Percentiles rank a stretch among this genome's conserved stretches.
Evolutionary conservation across 2,797 vertebrate species (phyloP).

Genomic region (Gephyroberyx darwinii): DNA sequence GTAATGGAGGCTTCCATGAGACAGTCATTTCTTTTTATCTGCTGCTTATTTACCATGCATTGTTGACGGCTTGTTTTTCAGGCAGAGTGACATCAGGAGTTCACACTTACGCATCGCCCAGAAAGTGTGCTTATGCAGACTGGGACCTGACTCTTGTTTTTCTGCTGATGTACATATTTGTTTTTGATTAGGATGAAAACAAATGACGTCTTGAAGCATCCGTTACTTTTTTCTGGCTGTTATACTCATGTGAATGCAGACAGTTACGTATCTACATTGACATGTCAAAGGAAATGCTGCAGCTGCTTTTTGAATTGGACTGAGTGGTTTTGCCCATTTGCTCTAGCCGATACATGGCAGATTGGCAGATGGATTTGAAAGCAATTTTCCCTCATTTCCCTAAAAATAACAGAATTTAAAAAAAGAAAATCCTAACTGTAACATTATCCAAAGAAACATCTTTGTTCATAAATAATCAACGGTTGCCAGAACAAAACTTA

Average conservation of each 20-base stretch:
- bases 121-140: constrained; percentile 17
- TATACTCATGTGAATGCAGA: not conserved
- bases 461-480: constrained; percentile 16
- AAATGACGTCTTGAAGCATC: not conserved
- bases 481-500: constrained; percentile 23
- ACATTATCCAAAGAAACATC: constrained; percentile 1
- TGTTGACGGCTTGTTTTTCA: constrained; percentile 21
- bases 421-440: no score
- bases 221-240: not conserved
- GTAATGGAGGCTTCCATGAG: constrained; percentile 47
- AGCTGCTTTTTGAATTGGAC: not conserved
- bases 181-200: constrained; percentile 7
- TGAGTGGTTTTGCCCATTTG: not conserved
- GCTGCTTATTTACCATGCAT: constrained; percentile 47
- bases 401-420: not conserved
- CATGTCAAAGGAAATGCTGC: not conserved
- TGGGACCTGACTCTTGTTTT: constrained; percentile 2
- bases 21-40: constrained; percentile 29
- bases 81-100: constrained; percentile 23
- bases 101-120: constrained; percentile 9
- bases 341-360: not conserved
- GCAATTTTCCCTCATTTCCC: not conserved
- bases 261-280: not conserved
- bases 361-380: not conserved
- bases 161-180: not conserved